phyloP scores from a whole-genome alignment of 1,140 invertebrate species.

The Paracyclopina nana region DNA sequence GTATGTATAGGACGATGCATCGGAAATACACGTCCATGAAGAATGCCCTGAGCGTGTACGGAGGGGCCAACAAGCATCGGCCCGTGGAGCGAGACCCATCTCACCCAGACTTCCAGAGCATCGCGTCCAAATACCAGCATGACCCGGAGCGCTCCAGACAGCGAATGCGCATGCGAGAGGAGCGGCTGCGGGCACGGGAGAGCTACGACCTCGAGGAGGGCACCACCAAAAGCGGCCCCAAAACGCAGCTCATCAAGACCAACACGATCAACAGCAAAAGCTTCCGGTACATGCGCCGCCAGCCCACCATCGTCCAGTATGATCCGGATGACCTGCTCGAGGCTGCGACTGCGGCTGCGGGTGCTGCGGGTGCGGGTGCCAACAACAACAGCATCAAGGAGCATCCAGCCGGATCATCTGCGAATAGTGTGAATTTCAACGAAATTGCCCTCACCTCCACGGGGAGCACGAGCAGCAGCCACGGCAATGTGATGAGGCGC shows the following conservation, averaged over 20 bases:
- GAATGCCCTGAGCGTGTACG: not conserved
- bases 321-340: slow-evolving; percentile 31
- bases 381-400: slow-evolving; percentile 1
- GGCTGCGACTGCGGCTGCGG: too few species aligned
- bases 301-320: slow-evolving; percentile 62
- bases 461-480: too few species aligned
- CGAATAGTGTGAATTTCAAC: not conserved
- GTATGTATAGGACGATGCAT: not conserved
- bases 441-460: not conserved
- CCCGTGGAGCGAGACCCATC: not conserved
- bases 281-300: slow-evolving; percentile 64
- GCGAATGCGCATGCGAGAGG: slow-evolving; percentile 49
- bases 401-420: not conserved
- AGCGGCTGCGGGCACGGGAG: slow-evolving; percentile 21
- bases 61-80: slow-evolving; percentile 1
- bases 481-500: slow-evolving; percentile 50
- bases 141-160: slow-evolving; percentile 36
- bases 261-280: slow-evolving; percentile 53
- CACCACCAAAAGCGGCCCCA: not conserved
- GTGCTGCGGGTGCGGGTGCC: slow-evolving; percentile 25
- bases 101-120: not conserved
- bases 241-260: slow-evolving; percentile 30
- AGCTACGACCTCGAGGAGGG: slow-evolving; percentile 23
- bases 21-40: slow-evolving; percentile 3
- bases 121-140: slow-evolving; percentile 1